Base-by-base conservation (phyloP, 2,888 invertebrate genomes). In the Epistrophe eligans region DNA sequence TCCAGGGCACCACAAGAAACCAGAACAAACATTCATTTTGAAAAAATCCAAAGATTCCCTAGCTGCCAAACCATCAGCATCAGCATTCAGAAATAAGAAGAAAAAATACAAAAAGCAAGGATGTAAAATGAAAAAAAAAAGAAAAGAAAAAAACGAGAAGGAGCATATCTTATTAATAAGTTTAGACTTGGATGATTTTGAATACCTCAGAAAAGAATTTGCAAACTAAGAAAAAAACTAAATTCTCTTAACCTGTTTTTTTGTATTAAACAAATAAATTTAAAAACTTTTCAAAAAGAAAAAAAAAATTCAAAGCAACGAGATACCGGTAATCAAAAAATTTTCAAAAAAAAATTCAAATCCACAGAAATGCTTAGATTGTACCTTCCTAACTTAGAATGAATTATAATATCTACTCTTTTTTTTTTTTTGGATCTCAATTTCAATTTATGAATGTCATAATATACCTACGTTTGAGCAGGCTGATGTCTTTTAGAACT, bases 151-250 rank as follows among this genome's bases (percentile, higher is more conserved):
- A 28, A 1, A 32, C 15, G 10, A 43, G 43, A 43, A 64, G 43
- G 15, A 38, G 35, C 67, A 67, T 67, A 67, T 67, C 52, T 67
- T 67, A 67, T 67, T 67, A 67, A 67, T 67, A 67, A 67, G 67
- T 67, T 67, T 52, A 67, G 38, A 48, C 66, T 52, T 67, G 67
- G 67, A 38, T 67, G 67, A 19, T n/a, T 67, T 67, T 67, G 67
- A 67, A 67, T 67, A 52, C 67, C 50, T 50, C n/a, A 32, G 38
- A 66, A 24, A 45, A 64, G n/a, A 13, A 32, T 66, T 4, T 48
- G 43, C 28, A 66, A 66, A 45, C n/a, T 17, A 11, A 48, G 28
- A 45, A 32, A 6, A 55, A 13, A 45, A 17, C 1, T 38, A 2
- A 67, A 67, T 67, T 48, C 38, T 50, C 38, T 50, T 50, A 52